Evolutionary conservation across 2,113 vertebrate genomes (phyloP).

Genomic region (Protobothrops flavoviridis): DNA sequence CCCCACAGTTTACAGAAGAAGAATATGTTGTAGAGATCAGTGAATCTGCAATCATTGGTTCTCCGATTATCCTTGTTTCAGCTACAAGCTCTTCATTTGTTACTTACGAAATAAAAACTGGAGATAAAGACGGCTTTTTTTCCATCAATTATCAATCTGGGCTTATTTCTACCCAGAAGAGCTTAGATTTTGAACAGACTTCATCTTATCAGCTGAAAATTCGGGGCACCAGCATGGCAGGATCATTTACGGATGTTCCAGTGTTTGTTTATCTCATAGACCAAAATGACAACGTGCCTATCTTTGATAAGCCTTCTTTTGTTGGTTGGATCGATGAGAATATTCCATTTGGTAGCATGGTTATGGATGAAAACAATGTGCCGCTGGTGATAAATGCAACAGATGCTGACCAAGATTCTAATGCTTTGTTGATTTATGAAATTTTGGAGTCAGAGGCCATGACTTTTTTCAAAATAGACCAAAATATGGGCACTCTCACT

Average conservation of each 20-base stretch:
- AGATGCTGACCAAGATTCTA: conserved; percentile 84
- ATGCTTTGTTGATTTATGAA: conserved; percentile 83
- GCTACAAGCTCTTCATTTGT: conserved; percentile 81
- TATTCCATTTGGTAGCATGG: conserved; percentile 81
- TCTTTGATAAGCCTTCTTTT: conserved; percentile 76
- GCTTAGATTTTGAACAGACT: conserved; percentile 84
- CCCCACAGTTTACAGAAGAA: conserved; percentile 79
- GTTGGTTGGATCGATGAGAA: conserved; percentile 85
- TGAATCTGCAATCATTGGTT: conserved; percentile 76
- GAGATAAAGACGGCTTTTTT: conserved; percentile 81
- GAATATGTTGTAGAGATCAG: conserved; percentile 89
- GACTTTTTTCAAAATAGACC: conserved; percentile 84
- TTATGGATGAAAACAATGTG: conserved; percentile 79
- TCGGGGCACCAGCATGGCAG: conserved; percentile 78
- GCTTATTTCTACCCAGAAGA: conserved; percentile 78
- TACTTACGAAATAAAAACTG: conserved; percentile 86
- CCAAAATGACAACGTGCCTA: conserved; percentile 88
- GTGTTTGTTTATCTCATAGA: conserved; percentile 87
- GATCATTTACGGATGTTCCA: conserved; percentile 69
- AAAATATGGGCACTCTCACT: conserved; percentile 85
- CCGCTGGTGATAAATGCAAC: conserved; percentile 85
- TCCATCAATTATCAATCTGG: conserved; percentile 87
- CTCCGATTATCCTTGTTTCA: conserved; percentile 78
- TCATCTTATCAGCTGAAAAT: conserved; percentile 84
- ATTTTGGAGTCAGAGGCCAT: conserved; percentile 83